Conservation (phyloP, 2,797 vertebrate genomes). For the Diglossa cyanea region DNA sequence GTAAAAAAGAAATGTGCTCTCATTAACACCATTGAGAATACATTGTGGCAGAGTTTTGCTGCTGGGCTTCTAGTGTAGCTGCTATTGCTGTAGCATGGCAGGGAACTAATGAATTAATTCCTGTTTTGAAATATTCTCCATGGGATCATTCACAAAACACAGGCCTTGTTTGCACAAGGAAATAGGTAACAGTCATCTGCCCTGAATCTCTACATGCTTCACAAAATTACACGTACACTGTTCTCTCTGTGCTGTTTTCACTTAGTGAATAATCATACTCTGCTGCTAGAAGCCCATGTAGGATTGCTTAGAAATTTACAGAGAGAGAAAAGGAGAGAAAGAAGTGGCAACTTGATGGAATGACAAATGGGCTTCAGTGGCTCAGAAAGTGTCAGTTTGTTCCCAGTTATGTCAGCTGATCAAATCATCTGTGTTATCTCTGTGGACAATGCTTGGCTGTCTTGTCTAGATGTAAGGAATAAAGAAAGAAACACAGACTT, state of each 20-base stretch:
- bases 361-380: background rate
- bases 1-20: constrained; percentile 6
- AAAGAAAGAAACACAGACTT: background rate
- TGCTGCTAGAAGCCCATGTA: background rate
- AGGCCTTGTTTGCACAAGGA: constrained; percentile 21
- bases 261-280: background rate
- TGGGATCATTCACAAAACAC: constrained; percentile 8
- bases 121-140: constrained; percentile 30
- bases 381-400: background rate
- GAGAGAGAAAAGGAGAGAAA: background rate
- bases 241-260: background rate
- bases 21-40: background rate
- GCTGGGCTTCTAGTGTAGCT: background rate
- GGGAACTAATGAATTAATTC: constrained; percentile 41
- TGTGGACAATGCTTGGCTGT: background rate
- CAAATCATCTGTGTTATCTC: background rate
- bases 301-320: background rate
- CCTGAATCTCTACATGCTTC: background rate
- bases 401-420: background rate
- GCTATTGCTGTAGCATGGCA: background rate
- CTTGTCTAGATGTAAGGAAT: background rate
- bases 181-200: background rate
- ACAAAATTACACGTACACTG: background rate
- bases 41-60: background rate
- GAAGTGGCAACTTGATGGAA: background rate